A percentile compares a stretch with the other conserved stretches of the same genome.
Evolutionary conservation across 2,113 vertebrate species (phyloP).

Genomic region (Halichoerus grypus): DNA sequence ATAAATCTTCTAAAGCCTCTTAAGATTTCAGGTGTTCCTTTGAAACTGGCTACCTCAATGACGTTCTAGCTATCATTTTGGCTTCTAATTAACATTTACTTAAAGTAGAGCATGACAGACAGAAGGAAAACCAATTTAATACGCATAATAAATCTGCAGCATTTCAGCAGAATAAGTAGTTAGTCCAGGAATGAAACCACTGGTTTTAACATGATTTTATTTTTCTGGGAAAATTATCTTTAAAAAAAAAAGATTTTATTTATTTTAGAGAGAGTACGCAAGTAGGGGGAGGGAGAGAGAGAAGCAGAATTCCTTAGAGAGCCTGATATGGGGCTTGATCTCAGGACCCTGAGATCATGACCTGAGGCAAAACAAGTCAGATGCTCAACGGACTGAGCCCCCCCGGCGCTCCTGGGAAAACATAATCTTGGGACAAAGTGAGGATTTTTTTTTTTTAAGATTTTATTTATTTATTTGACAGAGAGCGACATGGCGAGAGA

Average conservation of each 20-base stretch:
- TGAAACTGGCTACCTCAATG: background rate
- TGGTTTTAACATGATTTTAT: conserved; percentile 18
- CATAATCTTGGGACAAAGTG: background rate
- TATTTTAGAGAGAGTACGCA: background rate
- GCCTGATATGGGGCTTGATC: too few relatives aligned
- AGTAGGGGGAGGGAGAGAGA: background rate
- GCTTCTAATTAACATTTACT: conserved; percentile 17
- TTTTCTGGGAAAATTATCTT: background rate
- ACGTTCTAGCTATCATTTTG: background rate
- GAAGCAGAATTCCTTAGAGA: too few relatives aligned
- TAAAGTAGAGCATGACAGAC: conserved; percentile 8
- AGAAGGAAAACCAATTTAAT: conserved; percentile 11
- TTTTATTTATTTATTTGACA: too few relatives aligned
- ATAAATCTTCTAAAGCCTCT: background rate
- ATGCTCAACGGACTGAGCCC: too few relatives aligned
- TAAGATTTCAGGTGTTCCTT: background rate
- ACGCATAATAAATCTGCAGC: background rate
- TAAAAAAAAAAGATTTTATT: background rate
- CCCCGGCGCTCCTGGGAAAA: too few relatives aligned
- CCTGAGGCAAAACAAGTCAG: too few relatives aligned
- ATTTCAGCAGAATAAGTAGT: background rate
- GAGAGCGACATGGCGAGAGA: too few relatives aligned
- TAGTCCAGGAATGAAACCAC: background rate
- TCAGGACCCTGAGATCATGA: too few relatives aligned
- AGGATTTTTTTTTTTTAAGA: background rate